Evolutionary conservation across 2,113 vertebrate genomes (phyloP).

Genomic region (Vireo altiloquus): DNA sequence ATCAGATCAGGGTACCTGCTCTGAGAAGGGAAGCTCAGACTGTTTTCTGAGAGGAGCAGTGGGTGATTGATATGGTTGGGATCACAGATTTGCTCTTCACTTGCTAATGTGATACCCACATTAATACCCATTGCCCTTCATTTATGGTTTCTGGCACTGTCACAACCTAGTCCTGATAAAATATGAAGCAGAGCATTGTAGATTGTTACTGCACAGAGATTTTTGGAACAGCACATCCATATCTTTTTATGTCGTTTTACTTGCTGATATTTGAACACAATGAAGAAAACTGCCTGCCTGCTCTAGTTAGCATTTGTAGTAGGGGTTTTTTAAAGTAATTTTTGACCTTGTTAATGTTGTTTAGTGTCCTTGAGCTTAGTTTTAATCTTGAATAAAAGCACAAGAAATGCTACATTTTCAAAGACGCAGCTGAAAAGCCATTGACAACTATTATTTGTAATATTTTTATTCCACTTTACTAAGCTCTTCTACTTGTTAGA

Average conservation of each 20-base stretch:
- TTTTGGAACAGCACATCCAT: neutral
- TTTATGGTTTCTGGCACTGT: neutral
- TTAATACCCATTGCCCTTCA: neutral
- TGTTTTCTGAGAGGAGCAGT: neutral
- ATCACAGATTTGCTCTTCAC: neutral
- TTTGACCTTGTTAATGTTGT: conserved; percentile 76
- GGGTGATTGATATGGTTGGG: neutral
- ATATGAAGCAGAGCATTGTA: neutral
- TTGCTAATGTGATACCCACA: neutral
- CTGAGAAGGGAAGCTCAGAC: neutral
- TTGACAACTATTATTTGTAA: conserved; percentile 52
- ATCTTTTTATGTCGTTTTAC: neutral
- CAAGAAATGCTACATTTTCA: conserved; percentile 60
- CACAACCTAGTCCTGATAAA: neutral
- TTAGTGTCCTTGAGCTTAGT: conserved; percentile 75
- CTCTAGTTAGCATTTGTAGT: conserved; percentile 17
- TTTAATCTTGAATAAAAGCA: conserved; percentile 75
- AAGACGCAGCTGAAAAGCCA: conserved; percentile 54
- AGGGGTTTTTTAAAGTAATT: neutral
- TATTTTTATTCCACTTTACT: conserved; percentile 61
- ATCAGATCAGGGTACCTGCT: neutral
- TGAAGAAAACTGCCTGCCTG: conserved; percentile 23
- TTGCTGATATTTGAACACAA: conserved; percentile 27
- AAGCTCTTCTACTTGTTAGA: conserved; percentile 55
- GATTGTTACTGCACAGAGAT: neutral